Percentiles rank a stretch among this genome's conserved stretches.
Evolutionary conservation across 2,797 vertebrate species (phyloP).

Genomic region (Poecilia velifera): DNA sequence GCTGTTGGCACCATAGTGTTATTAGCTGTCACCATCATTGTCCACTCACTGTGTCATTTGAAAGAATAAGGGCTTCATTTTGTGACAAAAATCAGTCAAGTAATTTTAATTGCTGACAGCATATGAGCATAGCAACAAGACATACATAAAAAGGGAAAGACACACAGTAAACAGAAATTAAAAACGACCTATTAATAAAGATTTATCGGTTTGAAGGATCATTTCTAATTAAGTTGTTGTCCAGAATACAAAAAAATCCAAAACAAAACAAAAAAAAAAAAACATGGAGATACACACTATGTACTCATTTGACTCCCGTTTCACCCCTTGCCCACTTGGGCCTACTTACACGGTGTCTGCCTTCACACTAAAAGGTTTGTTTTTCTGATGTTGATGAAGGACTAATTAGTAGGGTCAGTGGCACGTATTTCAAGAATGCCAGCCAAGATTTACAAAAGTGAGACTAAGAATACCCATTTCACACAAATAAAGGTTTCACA

Average conservation of each 20-base stretch:
- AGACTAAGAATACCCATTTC: neutral
- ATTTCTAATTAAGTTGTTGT: neutral
- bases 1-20: slow-evolving; percentile 74
- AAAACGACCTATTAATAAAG: neutral
- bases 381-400: neutral
- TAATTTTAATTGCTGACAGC: slow-evolving; percentile 55
- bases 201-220: neutral
- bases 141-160: slow-evolving; percentile 10
- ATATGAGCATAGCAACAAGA: neutral
- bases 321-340: neutral
- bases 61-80: slow-evolving; percentile 67
- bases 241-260: neutral
- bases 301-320: neutral
- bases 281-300: neutral
- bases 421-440: neutral
- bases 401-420: neutral
- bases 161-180: slow-evolving; percentile 3
- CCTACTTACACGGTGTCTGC: neutral
- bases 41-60: slow-evolving; percentile 76
- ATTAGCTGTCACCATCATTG: slow-evolving; percentile 77
- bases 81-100: slow-evolving; percentile 55
- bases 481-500: neutral
- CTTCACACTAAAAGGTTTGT: neutral
- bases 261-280: too few relatives aligned
- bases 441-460: neutral